A percentile compares a stretch with the other conserved stretches of the same genome.
These are phyloP conservation scores for Cylindroiulus punctatus DNA, from an alignment of 2,888 invertebrate species.

Conservation along the genomic window DNA sequence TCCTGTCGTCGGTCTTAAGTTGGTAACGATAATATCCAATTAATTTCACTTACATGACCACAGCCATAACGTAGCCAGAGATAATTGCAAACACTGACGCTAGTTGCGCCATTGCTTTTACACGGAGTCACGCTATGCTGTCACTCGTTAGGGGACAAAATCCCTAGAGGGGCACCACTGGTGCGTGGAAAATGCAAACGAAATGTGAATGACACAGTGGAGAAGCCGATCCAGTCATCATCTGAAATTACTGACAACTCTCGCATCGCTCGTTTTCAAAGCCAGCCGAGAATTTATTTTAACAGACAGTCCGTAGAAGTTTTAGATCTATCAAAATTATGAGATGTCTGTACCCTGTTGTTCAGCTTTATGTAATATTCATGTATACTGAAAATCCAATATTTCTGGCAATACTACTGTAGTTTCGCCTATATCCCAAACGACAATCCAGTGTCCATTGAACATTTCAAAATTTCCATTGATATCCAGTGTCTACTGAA, in stretches of 20 bases:
- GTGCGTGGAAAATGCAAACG: not conserved
- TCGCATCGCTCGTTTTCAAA: not conserved
- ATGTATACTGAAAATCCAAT: no score
- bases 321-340: no score
- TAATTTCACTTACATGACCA: slow-evolving; percentile 20
- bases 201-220: not conserved
- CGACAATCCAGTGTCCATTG: no score
- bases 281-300: not conserved
- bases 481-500: no score
- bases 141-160: not conserved
- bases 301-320: not conserved
- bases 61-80: not conserved
- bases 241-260: not conserved
- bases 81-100: not conserved
- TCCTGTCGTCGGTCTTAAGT: slow-evolving; percentile 17
- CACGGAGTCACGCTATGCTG: not conserved
- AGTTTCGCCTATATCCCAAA: no score
- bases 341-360: no score
- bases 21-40: not conserved
- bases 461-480: no score
- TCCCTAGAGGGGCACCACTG: slow-evolving; percentile 29
- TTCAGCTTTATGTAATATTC: no score
- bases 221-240: not conserved
- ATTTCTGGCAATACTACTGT: no score
- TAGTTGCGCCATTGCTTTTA: not conserved